Percentiles rank a stretch among this genome's conserved stretches.
Evolutionary conservation across 2,888 invertebrate species (phyloP).

Genomic region (Ecdyonurus torrentis): DNA sequence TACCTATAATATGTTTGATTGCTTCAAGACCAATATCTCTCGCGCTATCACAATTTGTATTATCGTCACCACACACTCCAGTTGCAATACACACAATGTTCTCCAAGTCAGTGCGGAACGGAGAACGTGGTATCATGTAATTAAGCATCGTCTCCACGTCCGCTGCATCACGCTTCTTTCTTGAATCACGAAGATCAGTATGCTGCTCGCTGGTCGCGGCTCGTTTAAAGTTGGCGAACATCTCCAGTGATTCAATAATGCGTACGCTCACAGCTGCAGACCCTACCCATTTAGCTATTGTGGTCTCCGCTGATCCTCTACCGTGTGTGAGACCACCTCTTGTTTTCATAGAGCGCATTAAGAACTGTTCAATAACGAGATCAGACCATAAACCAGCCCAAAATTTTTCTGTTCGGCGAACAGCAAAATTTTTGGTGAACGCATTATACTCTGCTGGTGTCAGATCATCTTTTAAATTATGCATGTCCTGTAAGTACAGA

Average conservation of each 20-base stretch:
- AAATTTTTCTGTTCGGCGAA: constrained; percentile 5
- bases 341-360: constrained; percentile 7
- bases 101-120: neutral
- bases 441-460: constrained; percentile 1
- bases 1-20: neutral
- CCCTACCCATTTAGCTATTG: neutral
- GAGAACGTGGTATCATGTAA: neutral
- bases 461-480: constrained; percentile 8
- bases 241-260: neutral
- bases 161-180: neutral
- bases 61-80: neutral
- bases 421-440: constrained; percentile 5
- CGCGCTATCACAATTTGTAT: neutral
- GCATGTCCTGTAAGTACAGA: constrained; percentile 13
- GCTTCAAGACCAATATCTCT: neutral
- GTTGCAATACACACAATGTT: neutral
- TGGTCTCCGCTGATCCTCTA: neutral
- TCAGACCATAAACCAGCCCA: constrained; percentile 6
- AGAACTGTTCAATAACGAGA: constrained; percentile 6
- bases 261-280: neutral
- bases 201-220: constrained; percentile 2
- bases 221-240: neutral
- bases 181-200: neutral
- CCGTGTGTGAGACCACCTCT: neutral
- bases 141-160: neutral